Percentiles rank a stretch among this genome's conserved stretches.
These are phyloP conservation scores for Salvelinus fontinalis DNA, from an alignment of 2,113 vertebrate species.

Conservation along the genomic window DNA sequence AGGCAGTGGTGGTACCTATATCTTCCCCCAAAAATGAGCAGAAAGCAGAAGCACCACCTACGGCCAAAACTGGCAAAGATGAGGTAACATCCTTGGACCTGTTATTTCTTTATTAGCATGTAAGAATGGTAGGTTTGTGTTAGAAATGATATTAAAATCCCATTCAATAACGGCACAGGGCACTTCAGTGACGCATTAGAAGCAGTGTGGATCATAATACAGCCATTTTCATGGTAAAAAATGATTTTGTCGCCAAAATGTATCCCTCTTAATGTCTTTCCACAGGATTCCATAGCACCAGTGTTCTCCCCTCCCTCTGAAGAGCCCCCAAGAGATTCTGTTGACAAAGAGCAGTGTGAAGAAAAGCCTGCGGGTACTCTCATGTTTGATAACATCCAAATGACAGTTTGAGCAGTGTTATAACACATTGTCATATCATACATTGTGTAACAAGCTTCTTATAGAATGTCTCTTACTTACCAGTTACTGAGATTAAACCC, in stretches of 20 bases:
- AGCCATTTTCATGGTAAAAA: neutral
- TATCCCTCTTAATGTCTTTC: neutral
- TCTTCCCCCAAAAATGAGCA: too few species aligned
- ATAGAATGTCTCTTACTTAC: neutral
- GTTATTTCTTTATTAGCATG: too few species aligned
- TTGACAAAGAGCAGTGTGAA: slow-evolving; percentile 34
- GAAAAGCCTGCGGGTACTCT: slow-evolving; percentile 50
- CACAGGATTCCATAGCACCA: slow-evolving; percentile 33
- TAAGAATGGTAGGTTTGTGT: too few species aligned
- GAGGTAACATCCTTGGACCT: too few species aligned
- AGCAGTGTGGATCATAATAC: neutral
- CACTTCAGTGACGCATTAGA: too few species aligned
- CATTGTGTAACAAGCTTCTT: neutral
- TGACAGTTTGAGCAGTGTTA: neutral
- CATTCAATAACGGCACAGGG: too few species aligned
- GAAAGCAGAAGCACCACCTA: too few species aligned
- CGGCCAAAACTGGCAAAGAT: too few species aligned
- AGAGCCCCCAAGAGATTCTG: slow-evolving; percentile 20
- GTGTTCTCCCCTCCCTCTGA: slow-evolving; percentile 21
- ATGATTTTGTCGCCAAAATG: neutral
- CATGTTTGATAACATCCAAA: neutral
- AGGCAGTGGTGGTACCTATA: too few species aligned
- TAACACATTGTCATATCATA: neutral
- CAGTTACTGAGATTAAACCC: slow-evolving; percentile 20
- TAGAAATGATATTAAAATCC: too few species aligned